phyloP scores from a whole-genome alignment of 2,888 invertebrate genomes.

The Corythucha ciliata region DNA sequence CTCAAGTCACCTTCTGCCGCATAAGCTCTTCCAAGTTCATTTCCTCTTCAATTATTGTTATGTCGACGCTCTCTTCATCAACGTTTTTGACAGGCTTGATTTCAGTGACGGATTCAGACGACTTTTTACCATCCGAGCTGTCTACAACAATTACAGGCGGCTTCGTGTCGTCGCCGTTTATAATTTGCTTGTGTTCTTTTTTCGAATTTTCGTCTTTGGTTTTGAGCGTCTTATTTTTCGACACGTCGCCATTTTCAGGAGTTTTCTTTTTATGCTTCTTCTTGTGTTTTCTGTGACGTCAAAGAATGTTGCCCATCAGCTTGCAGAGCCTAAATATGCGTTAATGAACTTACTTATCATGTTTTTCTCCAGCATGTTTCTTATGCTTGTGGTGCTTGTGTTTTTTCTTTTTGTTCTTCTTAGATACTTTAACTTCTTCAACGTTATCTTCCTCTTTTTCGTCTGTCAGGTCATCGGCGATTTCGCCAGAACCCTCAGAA shows the following conservation, averaged over 20 bases:
- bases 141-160: background rate
- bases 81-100: constrained; percentile 24
- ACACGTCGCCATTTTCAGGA: constrained; percentile 40
- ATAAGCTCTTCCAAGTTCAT: constrained; percentile 80
- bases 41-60: constrained; percentile 71
- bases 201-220: constrained; percentile 41
- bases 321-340: background rate
- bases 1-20: constrained; percentile 64
- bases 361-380: constrained; percentile 45
- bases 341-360: constrained; percentile 40
- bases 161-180: constrained; percentile 11
- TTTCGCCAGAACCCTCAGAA: too few relatives aligned
- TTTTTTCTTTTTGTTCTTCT: constrained; percentile 51
- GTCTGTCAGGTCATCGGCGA: too few relatives aligned
- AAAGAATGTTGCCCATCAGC: background rate
- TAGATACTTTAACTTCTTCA: too few relatives aligned
- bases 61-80: constrained; percentile 50
- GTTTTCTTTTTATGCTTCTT: constrained; percentile 44
- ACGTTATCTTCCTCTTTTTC: too few relatives aligned
- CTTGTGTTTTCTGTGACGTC: constrained; percentile 44
- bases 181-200: constrained; percentile 14
- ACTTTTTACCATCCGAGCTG: too few relatives aligned
- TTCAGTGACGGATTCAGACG: constrained; percentile 28
- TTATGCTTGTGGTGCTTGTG: constrained; percentile 51
- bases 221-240: constrained; percentile 33